Percentiles rank a stretch among this genome's conserved stretches.
phyloP scores from a whole-genome alignment of 2,797 vertebrate species.

The Cyprinodon diabolis region DNA sequence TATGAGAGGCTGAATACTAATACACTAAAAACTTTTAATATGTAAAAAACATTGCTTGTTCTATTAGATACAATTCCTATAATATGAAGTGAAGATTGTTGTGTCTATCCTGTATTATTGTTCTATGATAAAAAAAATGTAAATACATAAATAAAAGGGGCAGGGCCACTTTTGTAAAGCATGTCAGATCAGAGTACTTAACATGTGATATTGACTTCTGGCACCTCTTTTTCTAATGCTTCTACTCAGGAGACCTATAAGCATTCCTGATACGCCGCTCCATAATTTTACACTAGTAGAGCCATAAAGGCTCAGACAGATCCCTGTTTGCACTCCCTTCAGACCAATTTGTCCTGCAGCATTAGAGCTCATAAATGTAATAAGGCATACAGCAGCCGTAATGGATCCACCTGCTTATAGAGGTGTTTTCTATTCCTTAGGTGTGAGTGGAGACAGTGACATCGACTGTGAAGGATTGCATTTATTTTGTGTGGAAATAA shows the following conservation, averaged over 20 bases:
- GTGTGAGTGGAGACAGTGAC: conserved; percentile 33
- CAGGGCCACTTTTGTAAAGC: not conserved
- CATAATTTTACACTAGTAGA: conserved; percentile 24
- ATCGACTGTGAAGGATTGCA: conserved; percentile 41
- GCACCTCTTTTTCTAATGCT: not conserved
- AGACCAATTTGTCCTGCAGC: conserved; percentile 39
- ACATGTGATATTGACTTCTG: conserved; percentile 8
- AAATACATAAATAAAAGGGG: not conserved
- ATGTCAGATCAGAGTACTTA: not conserved
- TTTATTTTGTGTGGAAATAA: conserved; percentile 48
- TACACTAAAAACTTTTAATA: not conserved
- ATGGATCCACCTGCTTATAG: conserved; percentile 48
- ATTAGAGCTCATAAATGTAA: conserved; percentile 34
- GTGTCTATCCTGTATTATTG: no score
- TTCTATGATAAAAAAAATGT: not conserved
- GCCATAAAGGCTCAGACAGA: conserved; percentile 33
- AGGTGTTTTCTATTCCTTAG: conserved; percentile 4
- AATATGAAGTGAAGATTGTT: not conserved
- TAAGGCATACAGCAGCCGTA: conserved; percentile 23
- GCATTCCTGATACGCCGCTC: conserved; percentile 16
- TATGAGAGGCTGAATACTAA: not conserved
- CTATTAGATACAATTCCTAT: not conserved
- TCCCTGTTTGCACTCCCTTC: conserved; percentile 34
- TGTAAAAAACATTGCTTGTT: not conserved
- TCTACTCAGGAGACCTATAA: conserved; percentile 36